These are phyloP conservation scores for Lamellibrachia columna DNA, from an alignment of 2,888 invertebrate genomes.

Conservation along the genomic window DNA sequence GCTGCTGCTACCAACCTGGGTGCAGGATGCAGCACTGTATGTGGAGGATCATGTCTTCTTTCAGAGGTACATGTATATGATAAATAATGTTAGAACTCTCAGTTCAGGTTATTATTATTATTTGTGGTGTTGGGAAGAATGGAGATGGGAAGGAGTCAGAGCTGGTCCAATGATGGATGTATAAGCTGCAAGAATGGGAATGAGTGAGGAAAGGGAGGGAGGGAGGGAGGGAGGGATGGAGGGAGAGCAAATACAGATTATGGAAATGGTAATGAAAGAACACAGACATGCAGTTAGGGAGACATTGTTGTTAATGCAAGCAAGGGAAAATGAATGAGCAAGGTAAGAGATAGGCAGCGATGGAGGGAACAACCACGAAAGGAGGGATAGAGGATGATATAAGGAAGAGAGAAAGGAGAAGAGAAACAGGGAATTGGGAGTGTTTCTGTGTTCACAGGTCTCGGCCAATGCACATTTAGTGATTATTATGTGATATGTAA, in stretches of 20 bases:
- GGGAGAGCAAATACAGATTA: not conserved
- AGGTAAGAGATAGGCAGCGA: too few species aligned
- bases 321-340: too few species aligned
- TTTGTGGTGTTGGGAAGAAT: not conserved
- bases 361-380: too few species aligned
- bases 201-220: not conserved
- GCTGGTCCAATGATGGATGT: not conserved
- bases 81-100: not conserved
- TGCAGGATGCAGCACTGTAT: not conserved
- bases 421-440: too few species aligned
- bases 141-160: not conserved
- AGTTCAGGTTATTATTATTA: not conserved
- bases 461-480: too few species aligned
- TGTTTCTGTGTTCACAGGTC: too few species aligned
- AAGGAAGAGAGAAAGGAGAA: too few species aligned
- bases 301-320: too few species aligned
- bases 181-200: not conserved
- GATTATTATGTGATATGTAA: too few species aligned
- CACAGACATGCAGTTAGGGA: too few species aligned
- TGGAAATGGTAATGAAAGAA: too few species aligned
- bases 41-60: not conserved
- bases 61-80: not conserved
- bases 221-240: not conserved
- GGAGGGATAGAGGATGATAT: too few species aligned
- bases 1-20: not conserved